Base-by-base conservation (phyloP, 2,113 vertebrate genomes). In the Corydoras maculifer region DNA sequence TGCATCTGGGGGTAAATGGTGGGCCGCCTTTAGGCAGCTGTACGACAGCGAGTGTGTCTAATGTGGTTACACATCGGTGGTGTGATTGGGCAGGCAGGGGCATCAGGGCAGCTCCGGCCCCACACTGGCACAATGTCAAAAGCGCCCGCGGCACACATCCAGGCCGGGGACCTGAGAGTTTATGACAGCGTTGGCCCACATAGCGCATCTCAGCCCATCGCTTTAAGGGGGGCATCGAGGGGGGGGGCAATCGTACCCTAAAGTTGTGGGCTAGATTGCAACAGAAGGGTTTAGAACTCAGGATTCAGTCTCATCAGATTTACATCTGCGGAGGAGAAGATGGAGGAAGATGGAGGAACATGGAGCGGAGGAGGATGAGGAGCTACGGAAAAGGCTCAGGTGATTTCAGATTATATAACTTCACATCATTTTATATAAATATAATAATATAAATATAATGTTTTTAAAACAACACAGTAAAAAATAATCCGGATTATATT, bases 141-240 rank as follows among this genome's bases (percentile, higher is more conserved):
- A 60, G 65, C 63, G 75, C 75, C 75, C 54, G 50, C 49, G 71
- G 71, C 70, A 54, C 62, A 69, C 64, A 71, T 77, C 72, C 75
- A 62, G 58, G 64, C 62, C 74, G 71, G 59, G 68, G 75, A 59
- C 68, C 62, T 77, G 75, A 79, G 69, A 68, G 72, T 48, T 77
- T 79, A 68, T 79, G 78, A 79, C 75, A 74, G 72, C 64, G 14
- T 49, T 79, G 78, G 71, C 78, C 78, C 75, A 79, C 68, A 77
- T 79, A 74, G 66, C 68, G 50, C 65, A 72, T 71, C 63, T 51
- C 31, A 71, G 62, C 64, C 68, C 67, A 68, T 58, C 58, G 69
- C 72, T 77, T 71, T 15, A 55, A 66, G 65, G 78, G 66, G 65
- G 64, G 65, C 49, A 63, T 66, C 32, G 54, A 55, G 29, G 60